phyloP scores from a whole-genome alignment of 2,888 invertebrate species.

The Chelonus formosanus region DNA sequence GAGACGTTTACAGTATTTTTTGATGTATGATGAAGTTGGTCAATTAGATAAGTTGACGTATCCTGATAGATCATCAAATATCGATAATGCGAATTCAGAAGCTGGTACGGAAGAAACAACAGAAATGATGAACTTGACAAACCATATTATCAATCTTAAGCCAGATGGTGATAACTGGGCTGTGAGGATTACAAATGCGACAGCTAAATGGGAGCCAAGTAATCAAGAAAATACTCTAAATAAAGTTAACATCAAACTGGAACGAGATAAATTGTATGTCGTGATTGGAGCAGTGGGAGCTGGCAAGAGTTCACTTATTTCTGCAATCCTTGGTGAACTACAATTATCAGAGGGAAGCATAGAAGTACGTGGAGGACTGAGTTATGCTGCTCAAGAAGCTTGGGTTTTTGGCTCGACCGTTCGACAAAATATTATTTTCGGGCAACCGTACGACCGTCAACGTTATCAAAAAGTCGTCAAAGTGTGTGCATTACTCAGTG shows the following conservation, averaged over 20 bases:
- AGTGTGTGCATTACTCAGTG: conserved; percentile 62
- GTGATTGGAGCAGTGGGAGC: conserved; percentile 81
- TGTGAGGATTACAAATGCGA: conserved; percentile 54
- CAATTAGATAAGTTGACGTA: conserved; percentile 31
- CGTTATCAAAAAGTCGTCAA: conserved; percentile 67
- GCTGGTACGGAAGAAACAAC: no score
- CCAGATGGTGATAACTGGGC: conserved; percentile 32
- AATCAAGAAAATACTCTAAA: conserved; percentile 68
- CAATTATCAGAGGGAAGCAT: conserved; percentile 71
- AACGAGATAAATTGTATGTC: conserved; percentile 72
- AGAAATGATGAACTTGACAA: no score
- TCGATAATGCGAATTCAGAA: no score
- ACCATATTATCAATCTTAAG: conserved; percentile 28
- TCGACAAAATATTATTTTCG: conserved; percentile 88
- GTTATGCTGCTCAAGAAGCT: conserved; percentile 85
- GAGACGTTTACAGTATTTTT: conserved; percentile 62
- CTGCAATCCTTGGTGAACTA: conserved; percentile 78
- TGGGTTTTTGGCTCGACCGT: conserved; percentile 84
- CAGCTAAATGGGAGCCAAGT: conserved; percentile 67
- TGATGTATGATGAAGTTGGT: conserved; percentile 62
- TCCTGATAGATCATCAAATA: neutral
- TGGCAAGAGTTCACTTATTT: conserved; percentile 76
- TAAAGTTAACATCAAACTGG: conserved; percentile 67
- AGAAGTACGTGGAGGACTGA: conserved; percentile 71
- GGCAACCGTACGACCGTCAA: conserved; percentile 71